Conservation (phyloP, 2,888 invertebrate genomes). For the Acrobasis consociella region DNA sequence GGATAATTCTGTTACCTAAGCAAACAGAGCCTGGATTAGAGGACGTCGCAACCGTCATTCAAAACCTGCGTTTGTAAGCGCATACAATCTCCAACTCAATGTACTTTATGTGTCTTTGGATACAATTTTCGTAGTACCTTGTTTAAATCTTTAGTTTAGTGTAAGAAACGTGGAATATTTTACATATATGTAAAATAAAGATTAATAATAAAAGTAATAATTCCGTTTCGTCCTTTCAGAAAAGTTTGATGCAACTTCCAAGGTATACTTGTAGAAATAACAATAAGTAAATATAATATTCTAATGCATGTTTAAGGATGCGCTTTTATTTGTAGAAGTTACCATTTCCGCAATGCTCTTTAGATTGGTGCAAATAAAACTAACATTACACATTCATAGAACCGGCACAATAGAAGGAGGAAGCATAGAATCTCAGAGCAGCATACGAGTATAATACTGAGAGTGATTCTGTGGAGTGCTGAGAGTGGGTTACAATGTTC, state of each 20-base stretch:
- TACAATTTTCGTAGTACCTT: too few relatives aligned
- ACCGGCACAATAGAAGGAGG: slow-evolving; percentile 20
- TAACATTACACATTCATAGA: slow-evolving; percentile 26
- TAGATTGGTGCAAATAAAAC: slow-evolving; percentile 8
- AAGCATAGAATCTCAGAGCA: slow-evolving; percentile 30
- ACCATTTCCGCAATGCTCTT: neutral
- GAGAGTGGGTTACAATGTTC: slow-evolving; percentile 52
- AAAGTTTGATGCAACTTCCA: too few relatives aligned
- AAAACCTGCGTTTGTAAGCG: neutral
- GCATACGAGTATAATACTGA: slow-evolving; percentile 39
- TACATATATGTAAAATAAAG: too few relatives aligned
- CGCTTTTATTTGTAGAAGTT: neutral
- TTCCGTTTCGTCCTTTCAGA: too few relatives aligned
- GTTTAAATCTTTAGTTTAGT: too few relatives aligned
- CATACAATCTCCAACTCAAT: neutral
- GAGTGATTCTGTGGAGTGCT: slow-evolving; percentile 46
- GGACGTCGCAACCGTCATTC: neutral
- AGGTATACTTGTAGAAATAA: too few relatives aligned
- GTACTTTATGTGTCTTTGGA: too few relatives aligned
- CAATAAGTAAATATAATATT: too few relatives aligned
- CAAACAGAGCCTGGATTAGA: slow-evolving; percentile 6
- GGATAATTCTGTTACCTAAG: slow-evolving; percentile 17
- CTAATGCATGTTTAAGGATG: too few relatives aligned
- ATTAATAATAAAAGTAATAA: too few relatives aligned
- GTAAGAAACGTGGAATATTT: too few relatives aligned